Evolutionary conservation across 2,797 vertebrate species (phyloP), one percentile per base, ranked within the genome.

Genomic region (Spinus pinus): DNA sequence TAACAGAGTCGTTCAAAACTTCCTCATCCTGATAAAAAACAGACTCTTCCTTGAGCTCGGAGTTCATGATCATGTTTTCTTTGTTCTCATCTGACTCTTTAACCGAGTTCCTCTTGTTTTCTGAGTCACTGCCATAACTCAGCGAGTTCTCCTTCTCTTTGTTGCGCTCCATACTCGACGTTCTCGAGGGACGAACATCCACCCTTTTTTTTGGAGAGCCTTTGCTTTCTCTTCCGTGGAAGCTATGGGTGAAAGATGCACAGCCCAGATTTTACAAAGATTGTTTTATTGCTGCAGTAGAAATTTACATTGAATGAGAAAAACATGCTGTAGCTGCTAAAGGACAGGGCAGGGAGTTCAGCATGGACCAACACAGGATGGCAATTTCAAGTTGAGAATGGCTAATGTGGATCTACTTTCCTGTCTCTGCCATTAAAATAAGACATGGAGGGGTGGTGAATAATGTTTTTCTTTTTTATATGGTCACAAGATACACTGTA

Each of bases 51-150:
- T 98, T 98, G 97, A 99, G 98, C 93, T 98, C 99, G 16, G 98
- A 97, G 97, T 98, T 98, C 98, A 98, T 97, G 90, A 98, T 98
- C 98, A 99, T 77, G 81, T 99, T 99, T 98, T 99, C 99, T 97
- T 99, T 99, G 97, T 99, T 99, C 97, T 99, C 99, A 96, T 99
- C 99, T 0, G 98, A 98, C 95, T 99, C 99, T 93, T 98, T 98
- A 10, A 91, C 88, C 0, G 90, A 97, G 13, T 97, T 86, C 89
- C 97, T 24, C 96, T 98, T 98, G 97, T 96, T 98, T 97, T 98
- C 99, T 6, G 51, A 93, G 86, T 96, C 95, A 3, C 97, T 98
- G 18, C 97, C 93, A 7, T 93, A 90, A 84, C 80, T 90, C 95
- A 97, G 88, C 1, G 97, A 97, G 97, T 97, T 98, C 92, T 97